Percentiles rank a stretch among this genome's conserved stretches.
Conservation (phyloP, 2,888 invertebrate genomes). For the Onchidella celtica region DNA sequence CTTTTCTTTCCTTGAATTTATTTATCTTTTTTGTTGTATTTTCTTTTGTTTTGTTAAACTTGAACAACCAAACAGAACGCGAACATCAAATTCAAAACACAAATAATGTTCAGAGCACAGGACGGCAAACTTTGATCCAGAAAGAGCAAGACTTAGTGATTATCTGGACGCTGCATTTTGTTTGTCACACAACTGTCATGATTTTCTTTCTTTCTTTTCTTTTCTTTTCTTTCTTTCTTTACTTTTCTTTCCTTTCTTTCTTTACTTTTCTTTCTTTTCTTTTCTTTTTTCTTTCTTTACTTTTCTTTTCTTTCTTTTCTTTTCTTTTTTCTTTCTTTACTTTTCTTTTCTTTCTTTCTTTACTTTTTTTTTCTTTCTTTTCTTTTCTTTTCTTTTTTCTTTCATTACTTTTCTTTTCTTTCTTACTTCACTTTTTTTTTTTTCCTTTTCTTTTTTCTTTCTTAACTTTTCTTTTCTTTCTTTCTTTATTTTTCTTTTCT, state of each 20-base stretch:
- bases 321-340: neutral
- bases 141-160: neutral
- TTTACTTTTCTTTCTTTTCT: neutral
- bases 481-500: neutral
- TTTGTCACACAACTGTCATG: neutral
- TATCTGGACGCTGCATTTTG: too few relatives aligned
- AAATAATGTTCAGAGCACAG: too few relatives aligned
- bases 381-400: neutral
- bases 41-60: too few relatives aligned
- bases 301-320: neutral
- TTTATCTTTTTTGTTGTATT: too few relatives aligned
- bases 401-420: slow-evolving; percentile 1
- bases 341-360: neutral
- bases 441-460: neutral
- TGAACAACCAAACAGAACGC: too few relatives aligned
- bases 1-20: too few relatives aligned
- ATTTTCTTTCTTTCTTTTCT: neutral
- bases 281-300: neutral
- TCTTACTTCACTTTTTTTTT: neutral
- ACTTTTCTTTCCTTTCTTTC: neutral
- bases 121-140: neutral
- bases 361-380: neutral
- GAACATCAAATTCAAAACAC: too few relatives aligned
- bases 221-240: neutral
- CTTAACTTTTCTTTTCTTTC: neutral